These are phyloP conservation scores for Dasyornis broadbenti DNA, from an alignment of 2,113 vertebrate genomes.

Conservation along the genomic window DNA sequence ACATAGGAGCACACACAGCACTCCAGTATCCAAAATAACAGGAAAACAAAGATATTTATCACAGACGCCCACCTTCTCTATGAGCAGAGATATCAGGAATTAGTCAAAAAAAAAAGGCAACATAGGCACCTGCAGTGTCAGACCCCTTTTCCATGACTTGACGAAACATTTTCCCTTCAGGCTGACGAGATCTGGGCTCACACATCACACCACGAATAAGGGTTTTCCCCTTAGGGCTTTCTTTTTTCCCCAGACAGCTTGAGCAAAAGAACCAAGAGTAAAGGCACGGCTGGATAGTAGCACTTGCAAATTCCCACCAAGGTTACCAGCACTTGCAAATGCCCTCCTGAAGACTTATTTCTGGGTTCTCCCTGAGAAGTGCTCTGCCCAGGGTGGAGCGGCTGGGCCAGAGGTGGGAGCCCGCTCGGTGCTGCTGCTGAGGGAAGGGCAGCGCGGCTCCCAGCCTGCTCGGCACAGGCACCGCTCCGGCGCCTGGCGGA, in stretches of 20 bases:
- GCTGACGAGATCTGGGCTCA: not conserved
- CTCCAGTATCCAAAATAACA: not conserved
- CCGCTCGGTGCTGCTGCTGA: rapidly evolving
- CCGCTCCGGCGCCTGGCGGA: not conserved
- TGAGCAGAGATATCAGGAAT: not conserved
- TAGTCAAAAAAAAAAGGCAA: not conserved
- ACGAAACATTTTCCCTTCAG: not conserved
- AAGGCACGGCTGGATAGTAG: not conserved
- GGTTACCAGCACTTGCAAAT: not conserved
- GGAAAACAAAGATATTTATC: not conserved
- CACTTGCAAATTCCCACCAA: not conserved
- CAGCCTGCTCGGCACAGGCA: not conserved
- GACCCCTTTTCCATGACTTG: not conserved
- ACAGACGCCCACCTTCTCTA: not conserved
- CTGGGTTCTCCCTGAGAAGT: not conserved
- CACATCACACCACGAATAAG: not conserved
- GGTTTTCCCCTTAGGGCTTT: not conserved
- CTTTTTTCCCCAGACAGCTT: not conserved
- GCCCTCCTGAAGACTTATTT: not conserved
- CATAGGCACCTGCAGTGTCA: not conserved
- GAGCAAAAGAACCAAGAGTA: not conserved
- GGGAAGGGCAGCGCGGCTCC: not conserved
- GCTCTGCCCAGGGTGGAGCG: not conserved
- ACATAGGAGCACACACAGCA: rapidly evolving
- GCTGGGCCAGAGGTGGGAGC: not conserved